These are phyloP conservation scores for Prietella phreatophila DNA, from an alignment of 2,113 vertebrate genomes.

Conservation along the genomic window DNA sequence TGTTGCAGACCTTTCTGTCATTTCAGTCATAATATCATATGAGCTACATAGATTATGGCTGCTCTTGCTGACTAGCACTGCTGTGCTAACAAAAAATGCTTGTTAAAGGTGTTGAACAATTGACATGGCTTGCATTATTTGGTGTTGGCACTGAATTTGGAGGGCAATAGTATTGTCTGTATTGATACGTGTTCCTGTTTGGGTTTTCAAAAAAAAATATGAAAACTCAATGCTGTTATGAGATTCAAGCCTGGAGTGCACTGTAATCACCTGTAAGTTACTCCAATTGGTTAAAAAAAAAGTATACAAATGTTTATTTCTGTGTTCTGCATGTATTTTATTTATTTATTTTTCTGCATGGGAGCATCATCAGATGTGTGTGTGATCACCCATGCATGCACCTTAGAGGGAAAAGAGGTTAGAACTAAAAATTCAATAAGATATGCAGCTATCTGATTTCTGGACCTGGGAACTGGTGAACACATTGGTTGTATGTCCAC, in stretches of 20 bases:
- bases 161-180: background rate
- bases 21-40: background rate
- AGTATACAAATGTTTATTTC: background rate
- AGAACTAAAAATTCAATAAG: background rate
- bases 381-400: background rate
- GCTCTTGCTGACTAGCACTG: background rate
- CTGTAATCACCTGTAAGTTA: background rate
- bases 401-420: background rate
- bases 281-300: background rate
- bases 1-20: background rate
- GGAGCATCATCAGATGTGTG: background rate
- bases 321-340: background rate
- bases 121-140: background rate
- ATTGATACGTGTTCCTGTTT: background rate
- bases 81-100: background rate
- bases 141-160: background rate
- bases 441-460: background rate
- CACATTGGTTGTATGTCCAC: background rate
- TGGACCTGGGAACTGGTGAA: background rate
- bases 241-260: background rate
- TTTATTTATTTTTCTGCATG: background rate
- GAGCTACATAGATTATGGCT: background rate
- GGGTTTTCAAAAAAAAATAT: background rate
- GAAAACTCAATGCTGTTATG: background rate
- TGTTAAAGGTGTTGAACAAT: background rate